Evolutionary conservation across 1,140 invertebrate species (phyloP), one percentile per base, ranked within the genome.

Genomic region (Aphidius gifuensis): DNA sequence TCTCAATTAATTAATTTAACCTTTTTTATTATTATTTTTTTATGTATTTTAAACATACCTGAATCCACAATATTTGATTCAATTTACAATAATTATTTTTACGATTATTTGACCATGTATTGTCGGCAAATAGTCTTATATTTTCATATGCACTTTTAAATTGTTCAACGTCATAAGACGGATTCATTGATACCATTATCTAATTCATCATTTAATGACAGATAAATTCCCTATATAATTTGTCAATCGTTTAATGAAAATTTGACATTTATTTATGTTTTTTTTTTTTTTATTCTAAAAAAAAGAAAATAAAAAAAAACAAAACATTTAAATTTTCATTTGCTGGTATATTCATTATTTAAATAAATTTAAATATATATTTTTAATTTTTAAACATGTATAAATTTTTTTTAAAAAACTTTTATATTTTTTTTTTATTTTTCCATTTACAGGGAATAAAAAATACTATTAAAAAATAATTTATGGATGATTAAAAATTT

Each of bases 141-240:
- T 80, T 80, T 47, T 74, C 75, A 39, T 75, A 77, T 16, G 77
- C 75, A 68, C 68, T 71, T 50, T 69, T 80, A 46, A 81, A 51
- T 60, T 75, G 68, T 62, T 79, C 76, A 47, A 74, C 77, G 64
- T 73, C 72, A 69, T 71, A 69, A 51, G 74, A 76, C 66, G 71
- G 62, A 66, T 71, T 54, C 63, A 72, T 70, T 61, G 72, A 66
- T 74, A 77, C 73, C 78, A 77, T 79, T 73, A 76, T 77, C 69
- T 65, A 32, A 61, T 64, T 68, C 70, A 76, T 77, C 66, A 59
- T 75, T 66, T 8, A 62, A 11, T 55, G 40, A 55, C 53, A 43
- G 53, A 5, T 55, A 55, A 55, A 16, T 42, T 60, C 48, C 40
- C 38, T 49, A 49, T 60, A 43, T 60, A 16, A 9, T 40, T 16